Conservation (phyloP, 2,888 invertebrate species). For the Troilus luridus region DNA sequence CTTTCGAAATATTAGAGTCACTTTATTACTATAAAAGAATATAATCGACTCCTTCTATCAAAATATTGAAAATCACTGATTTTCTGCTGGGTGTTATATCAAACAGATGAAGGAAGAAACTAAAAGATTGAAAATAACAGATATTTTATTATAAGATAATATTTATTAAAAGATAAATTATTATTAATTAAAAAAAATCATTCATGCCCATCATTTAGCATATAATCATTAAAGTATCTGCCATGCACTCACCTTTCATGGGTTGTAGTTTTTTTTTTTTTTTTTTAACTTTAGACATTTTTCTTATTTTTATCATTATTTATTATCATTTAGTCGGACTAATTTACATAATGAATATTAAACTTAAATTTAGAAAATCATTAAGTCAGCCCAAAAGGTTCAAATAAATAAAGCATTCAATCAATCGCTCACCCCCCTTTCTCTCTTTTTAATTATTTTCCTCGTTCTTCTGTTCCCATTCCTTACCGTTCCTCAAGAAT, state of each 20-base stretch:
- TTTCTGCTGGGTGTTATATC: no score
- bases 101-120: no score
- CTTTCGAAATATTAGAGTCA: background rate
- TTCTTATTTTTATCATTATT: background rate
- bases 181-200: no score
- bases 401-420: background rate
- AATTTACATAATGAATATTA: background rate
- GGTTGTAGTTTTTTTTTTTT: no score
- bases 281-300: no score
- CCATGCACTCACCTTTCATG: no score
- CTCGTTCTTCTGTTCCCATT: background rate
- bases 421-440: background rate
- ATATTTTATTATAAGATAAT: no score
- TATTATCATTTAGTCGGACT: background rate
- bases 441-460: background rate
- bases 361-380: background rate
- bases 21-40: background rate
- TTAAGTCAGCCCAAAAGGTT: background rate
- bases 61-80: background rate
- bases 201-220: no score
- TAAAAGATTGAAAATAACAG: no score
- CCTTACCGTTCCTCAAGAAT: background rate
- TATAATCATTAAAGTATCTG: no score
- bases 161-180: no score
- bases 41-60: background rate